These are phyloP conservation scores for Siniperca undulata DNA, from an alignment of 2,797 vertebrate species.

Conservation along the genomic window DNA sequence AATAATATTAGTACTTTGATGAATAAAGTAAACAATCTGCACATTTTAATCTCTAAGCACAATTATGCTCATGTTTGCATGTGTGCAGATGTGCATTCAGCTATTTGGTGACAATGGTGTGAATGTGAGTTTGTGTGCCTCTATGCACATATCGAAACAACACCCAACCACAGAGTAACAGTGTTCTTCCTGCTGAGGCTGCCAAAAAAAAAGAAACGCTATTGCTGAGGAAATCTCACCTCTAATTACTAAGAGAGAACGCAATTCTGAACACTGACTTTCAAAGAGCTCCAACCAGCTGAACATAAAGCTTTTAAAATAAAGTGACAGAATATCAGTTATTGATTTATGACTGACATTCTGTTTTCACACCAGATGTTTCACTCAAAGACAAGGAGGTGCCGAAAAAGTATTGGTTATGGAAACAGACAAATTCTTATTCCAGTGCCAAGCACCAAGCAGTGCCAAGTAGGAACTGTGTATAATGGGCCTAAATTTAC, in stretches of 20 bases:
- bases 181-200: slow-evolving; percentile 18
- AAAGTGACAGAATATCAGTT: slow-evolving; percentile 1
- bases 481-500: neutral
- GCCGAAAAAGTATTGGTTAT: slow-evolving; percentile 14
- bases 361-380: neutral
- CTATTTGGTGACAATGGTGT: neutral
- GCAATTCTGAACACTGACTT: neutral
- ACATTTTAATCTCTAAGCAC: neutral
- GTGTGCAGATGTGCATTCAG: neutral
- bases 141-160: neutral
- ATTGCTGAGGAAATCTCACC: slow-evolving; percentile 6
- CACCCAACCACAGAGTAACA: neutral
- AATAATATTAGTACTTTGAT: neutral
- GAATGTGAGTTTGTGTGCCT: neutral
- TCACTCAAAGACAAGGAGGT: neutral
- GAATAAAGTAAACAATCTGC: neutral
- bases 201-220: neutral
- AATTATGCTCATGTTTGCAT: neutral
- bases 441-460: neutral
- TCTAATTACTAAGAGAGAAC: slow-evolving; percentile 1
- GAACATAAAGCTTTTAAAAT: neutral
- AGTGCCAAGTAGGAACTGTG: neutral
- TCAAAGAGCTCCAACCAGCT: neutral
- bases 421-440: neutral
- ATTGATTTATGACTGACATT: slow-evolving; percentile 13